Evolutionary conservation across 2,888 invertebrate genomes (phyloP).

Genomic region (Cephonodes hylas): DNA sequence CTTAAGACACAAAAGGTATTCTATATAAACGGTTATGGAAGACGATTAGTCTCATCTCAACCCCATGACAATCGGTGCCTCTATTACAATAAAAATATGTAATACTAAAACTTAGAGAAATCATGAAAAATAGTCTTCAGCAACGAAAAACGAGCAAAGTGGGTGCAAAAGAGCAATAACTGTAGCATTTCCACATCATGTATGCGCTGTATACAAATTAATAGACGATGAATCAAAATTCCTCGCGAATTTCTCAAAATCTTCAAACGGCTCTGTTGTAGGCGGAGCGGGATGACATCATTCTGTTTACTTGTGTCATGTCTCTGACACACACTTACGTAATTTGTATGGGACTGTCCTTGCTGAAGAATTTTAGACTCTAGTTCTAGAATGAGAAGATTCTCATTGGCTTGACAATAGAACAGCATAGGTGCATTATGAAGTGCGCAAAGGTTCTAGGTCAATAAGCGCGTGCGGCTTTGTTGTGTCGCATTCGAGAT

Average conservation of each 20-base stretch:
- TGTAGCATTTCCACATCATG: not conserved
- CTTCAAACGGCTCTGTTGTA: slow-evolving; percentile 34
- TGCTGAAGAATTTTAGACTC: not conserved
- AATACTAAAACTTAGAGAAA: no score
- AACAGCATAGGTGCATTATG: slow-evolving; percentile 16
- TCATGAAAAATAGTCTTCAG: not conserved
- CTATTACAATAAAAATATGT: no score
- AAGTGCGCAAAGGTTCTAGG: slow-evolving; percentile 58
- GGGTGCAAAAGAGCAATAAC: not conserved
- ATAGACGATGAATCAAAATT: slow-evolving; percentile 15
- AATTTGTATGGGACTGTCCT: slow-evolving; percentile 15
- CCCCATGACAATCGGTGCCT: no score
- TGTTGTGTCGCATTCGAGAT: slow-evolving; percentile 40
- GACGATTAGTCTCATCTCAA: no score
- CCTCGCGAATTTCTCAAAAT: slow-evolving; percentile 22
- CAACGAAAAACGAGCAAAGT: no score
- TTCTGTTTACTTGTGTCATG: slow-evolving; percentile 43
- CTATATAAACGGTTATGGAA: no score
- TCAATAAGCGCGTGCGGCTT: slow-evolving; percentile 50
- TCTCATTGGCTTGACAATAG: not conserved
- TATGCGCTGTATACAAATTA: not conserved
- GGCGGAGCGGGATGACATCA: slow-evolving; percentile 65
- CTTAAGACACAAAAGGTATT: no score
- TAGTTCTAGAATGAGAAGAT: not conserved
- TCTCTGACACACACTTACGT: slow-evolving; percentile 37